Evolutionary conservation across 2,888 invertebrate species (phyloP), one percentile per base, ranked within the genome.

Genomic region (Drosophila borborema): DNA sequence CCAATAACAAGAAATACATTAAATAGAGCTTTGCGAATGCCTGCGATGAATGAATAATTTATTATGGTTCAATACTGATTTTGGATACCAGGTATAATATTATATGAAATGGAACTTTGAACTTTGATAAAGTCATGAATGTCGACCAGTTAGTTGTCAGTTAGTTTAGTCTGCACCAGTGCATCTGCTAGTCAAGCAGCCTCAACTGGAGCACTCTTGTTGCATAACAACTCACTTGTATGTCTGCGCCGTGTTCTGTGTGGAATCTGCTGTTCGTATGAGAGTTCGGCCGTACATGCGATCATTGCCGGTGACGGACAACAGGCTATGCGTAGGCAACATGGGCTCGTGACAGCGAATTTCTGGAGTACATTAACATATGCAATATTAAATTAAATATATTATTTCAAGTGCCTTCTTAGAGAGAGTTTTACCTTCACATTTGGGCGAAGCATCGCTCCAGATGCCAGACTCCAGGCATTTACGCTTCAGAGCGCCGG

Each of bases 241-340:
- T 0, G 97, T 96, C 69, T 96, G 96, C 0, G 96, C 95, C 12
- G 95, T 95, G 82, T 95, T 96, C 2, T 94, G 91, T 3, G 94
- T 94, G 68, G 95, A 95, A 59, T 96, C 96, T 0, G 95, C 93
- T 0, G 97, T 97, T 46, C 96, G 94, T 77, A 97, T 96, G 20
- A 97, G 93, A 0, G 97, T 97, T 34, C 97, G 94, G 0, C 97
- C 97, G 90, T 97, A 97, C 95, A 97, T 96, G 59, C 98, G 94
- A 91, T 98, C 98, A 91, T 98, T 98, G 60, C 97, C 97, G 0
- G 98, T 97, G 40, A 98, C 97, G 0, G 98, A 97, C 0, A 98
- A 94, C 28, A 98, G 96, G 75, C 97, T 96, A 91, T 98, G 97
- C 36, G 96, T 96, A 0, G 98, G 96, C 36, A 97, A 94, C 3